These are phyloP conservation scores for Nebria brevicollis DNA, from an alignment of 2,888 invertebrate genomes.

Conservation along the genomic window DNA sequence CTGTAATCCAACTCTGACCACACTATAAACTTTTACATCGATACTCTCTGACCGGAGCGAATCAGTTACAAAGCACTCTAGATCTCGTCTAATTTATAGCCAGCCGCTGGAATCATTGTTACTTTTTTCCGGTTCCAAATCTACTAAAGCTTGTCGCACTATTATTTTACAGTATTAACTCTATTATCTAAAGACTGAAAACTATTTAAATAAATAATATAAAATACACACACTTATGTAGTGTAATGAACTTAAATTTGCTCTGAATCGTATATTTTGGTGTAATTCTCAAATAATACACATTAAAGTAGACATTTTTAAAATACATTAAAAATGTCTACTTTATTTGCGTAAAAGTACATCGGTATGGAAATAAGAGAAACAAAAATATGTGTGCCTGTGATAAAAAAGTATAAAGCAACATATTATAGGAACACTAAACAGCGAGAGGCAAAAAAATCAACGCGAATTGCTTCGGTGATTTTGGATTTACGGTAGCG, in stretches of 20 bases:
- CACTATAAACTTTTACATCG: conserved; percentile 45
- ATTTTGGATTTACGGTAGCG: conserved; percentile 28
- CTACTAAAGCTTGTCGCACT: background rate
- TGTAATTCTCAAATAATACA: too few relatives aligned
- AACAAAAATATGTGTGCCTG: background rate
- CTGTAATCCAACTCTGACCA: conserved; percentile 42
- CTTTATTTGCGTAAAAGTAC: too few relatives aligned
- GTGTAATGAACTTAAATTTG: too few relatives aligned
- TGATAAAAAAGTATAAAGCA: background rate
- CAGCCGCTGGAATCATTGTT: conserved; percentile 44
- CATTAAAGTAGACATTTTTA: too few relatives aligned
- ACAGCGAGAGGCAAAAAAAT: conserved; percentile 22
- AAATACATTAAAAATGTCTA: too few relatives aligned
- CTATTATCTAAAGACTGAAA: too few relatives aligned
- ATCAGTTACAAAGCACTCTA: conserved; percentile 47
- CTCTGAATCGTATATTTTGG: too few relatives aligned
- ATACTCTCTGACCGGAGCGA: conserved; percentile 42
- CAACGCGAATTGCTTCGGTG: conserved; percentile 33
- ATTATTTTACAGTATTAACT: background rate
- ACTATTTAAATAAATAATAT: too few relatives aligned
- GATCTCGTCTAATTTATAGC: conserved; percentile 45
- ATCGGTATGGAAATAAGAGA: background rate
- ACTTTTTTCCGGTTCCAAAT: background rate
- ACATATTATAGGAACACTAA: background rate
- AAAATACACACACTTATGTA: too few relatives aligned